A percentile compares a stretch with the other conserved stretches of the same genome.
Conservation (phyloP, 2,888 invertebrate genomes). For the Schrankia costaestrigalis region DNA sequence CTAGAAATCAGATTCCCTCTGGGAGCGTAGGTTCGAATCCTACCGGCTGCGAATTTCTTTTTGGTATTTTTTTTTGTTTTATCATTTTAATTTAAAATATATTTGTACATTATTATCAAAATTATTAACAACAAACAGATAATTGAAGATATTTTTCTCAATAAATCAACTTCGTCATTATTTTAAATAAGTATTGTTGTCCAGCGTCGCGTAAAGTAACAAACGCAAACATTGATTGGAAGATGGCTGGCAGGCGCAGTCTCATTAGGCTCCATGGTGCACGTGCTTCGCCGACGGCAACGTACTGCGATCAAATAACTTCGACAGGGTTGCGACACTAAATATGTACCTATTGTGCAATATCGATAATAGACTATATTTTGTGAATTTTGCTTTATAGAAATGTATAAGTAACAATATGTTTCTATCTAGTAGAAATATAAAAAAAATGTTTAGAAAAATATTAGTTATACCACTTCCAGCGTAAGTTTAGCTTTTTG, state of each 20-base stretch:
- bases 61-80: conserved; percentile 8
- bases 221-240: conserved; percentile 55
- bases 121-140: too few relatives aligned
- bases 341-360: conserved; percentile 28
- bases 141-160: too few relatives aligned
- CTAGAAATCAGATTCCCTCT: conserved; percentile 95
- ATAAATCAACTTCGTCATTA: conserved; percentile 28
- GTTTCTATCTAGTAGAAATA: too few relatives aligned
- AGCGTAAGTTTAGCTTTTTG: too few relatives aligned
- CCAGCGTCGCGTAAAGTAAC: conserved; percentile 45
- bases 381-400: too few relatives aligned
- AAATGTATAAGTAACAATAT: too few relatives aligned
- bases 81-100: background rate
- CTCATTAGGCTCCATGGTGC: conserved; percentile 60
- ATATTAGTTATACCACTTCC: too few relatives aligned
- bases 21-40: conserved; percentile 95
- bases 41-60: conserved; percentile 86
- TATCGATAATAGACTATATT: conserved; percentile 18
- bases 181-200: conserved; percentile 33
- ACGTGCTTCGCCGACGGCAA: conserved; percentile 69
- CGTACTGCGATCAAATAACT: conserved; percentile 20
- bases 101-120: too few relatives aligned
- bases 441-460: too few relatives aligned
- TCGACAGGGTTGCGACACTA: conserved; percentile 40
- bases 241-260: conserved; percentile 54